Evolutionary conservation across 2,113 vertebrate species (phyloP).

Genomic region (Sciurus niger): DNA sequence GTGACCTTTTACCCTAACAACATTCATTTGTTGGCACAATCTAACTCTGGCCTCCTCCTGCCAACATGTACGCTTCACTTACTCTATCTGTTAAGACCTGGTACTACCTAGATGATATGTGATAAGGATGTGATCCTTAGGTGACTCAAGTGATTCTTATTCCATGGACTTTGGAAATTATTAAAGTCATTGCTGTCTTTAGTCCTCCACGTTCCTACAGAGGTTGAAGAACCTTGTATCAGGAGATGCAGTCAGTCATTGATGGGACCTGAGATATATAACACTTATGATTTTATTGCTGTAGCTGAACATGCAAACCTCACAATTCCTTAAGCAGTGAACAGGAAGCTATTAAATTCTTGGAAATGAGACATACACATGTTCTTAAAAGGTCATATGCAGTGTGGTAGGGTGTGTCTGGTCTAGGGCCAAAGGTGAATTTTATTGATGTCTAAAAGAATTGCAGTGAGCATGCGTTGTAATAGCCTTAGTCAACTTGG

Average conservation of each 20-base stretch:
- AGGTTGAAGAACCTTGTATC: conserved; percentile 12
- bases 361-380: not conserved
- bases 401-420: conserved; percentile 33
- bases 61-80: not conserved
- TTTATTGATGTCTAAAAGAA: conserved; percentile 54
- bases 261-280: not conserved
- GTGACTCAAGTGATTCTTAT: conserved; percentile 16
- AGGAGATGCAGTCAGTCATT: not conserved
- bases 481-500: conserved; percentile 38
- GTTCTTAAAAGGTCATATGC: conserved; percentile 1
- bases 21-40: not conserved
- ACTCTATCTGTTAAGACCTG: not conserved
- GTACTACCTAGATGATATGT: conserved; percentile 2
- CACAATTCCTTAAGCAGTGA: not conserved
- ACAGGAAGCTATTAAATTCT: conserved; percentile 48
- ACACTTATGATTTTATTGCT: conserved; percentile 31
- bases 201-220: not conserved
- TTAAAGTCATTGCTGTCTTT: conserved; percentile 15
- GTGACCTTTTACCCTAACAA: not conserved
- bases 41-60: not conserved
- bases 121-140: not conserved
- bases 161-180: conserved; percentile 52
- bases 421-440: conserved; percentile 69
- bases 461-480: not conserved
- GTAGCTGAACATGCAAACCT: conserved; percentile 14